Conservation (phyloP, 2,797 vertebrate genomes). For the Poecilia gillii region DNA sequence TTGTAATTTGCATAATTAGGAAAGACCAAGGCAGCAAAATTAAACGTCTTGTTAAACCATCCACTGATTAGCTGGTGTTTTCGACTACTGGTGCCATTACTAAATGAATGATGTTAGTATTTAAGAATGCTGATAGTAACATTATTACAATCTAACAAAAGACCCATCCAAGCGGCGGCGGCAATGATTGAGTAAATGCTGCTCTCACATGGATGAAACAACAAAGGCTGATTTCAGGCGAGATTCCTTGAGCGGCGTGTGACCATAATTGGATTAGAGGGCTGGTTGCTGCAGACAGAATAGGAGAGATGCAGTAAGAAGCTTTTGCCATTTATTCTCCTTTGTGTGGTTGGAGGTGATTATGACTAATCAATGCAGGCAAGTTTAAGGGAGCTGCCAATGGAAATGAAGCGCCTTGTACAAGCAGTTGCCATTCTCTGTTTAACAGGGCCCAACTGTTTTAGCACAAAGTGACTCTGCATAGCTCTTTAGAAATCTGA, state of each 20-base stretch:
- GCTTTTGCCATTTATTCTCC: slow-evolving; percentile 66
- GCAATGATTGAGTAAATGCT: slow-evolving; percentile 51
- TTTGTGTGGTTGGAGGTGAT: slow-evolving; percentile 72
- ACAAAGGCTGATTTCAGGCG: slow-evolving; percentile 63
- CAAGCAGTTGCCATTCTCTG: slow-evolving; percentile 35
- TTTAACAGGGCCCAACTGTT: slow-evolving; percentile 21
- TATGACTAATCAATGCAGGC: slow-evolving; percentile 70
- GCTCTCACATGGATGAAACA: slow-evolving; percentile 47
- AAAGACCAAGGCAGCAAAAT: background rate
- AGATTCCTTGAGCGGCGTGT: slow-evolving; percentile 62
- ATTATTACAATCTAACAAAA: slow-evolving; percentile 34
- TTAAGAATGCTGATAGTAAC: slow-evolving; percentile 12
- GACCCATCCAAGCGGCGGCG: slow-evolving; percentile 28
- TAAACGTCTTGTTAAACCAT: slow-evolving; percentile 2
- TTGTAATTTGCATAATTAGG: background rate
- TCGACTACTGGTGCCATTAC: background rate
- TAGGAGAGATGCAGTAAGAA: slow-evolving; percentile 53
- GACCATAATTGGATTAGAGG: slow-evolving; percentile 74
- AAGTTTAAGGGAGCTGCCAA: slow-evolving; percentile 52
- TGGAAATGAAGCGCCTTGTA: slow-evolving; percentile 45
- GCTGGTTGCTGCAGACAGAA: slow-evolving; percentile 62
- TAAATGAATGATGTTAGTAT: slow-evolving; percentile 23
- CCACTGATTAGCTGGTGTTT: slow-evolving; percentile 3
- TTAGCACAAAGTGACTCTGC: slow-evolving; percentile 24
- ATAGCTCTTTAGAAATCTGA: slow-evolving; percentile 19